These are phyloP conservation scores for Pocillopora verrucosa DNA, from an alignment of 64 coral and sea anemone species.

Conservation along the genomic window DNA sequence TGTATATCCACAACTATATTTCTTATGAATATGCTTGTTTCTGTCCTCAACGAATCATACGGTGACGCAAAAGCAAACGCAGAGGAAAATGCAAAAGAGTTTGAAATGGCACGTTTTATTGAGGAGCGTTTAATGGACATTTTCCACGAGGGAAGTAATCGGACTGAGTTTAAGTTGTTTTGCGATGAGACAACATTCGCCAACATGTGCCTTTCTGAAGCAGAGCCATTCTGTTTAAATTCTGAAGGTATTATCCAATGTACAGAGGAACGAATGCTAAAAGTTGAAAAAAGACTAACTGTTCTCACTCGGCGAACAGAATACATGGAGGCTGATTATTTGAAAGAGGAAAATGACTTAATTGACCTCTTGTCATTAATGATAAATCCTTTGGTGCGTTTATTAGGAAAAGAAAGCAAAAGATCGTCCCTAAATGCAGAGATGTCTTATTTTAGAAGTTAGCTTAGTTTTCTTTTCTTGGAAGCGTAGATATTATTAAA, in stretches of 20 bases:
- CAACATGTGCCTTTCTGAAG: background rate
- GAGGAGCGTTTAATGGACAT: slow-evolving; percentile 50
- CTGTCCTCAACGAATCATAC: slow-evolving; percentile 87
- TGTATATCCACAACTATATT: slow-evolving; percentile 51
- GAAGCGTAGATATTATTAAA: too few species aligned
- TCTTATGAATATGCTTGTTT: slow-evolving; percentile 79
- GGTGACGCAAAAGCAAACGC: slow-evolving; percentile 54
- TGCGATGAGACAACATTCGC: background rate
- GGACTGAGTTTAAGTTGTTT: background rate
- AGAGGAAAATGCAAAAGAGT: slow-evolving; percentile 53
- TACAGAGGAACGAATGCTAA: too few species aligned
- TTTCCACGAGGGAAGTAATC: background rate
- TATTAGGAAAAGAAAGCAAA: slow-evolving; percentile 2
- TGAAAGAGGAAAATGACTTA: too few species aligned
- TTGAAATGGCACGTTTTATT: slow-evolving; percentile 88
- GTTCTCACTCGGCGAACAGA: too few species aligned
- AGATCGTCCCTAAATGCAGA: background rate
- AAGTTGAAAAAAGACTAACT: too few species aligned
- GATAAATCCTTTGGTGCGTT: too few species aligned
- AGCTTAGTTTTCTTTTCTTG: too few species aligned
- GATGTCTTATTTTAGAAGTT: too few species aligned
- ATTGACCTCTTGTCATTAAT: too few species aligned
- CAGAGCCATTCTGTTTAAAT: too few species aligned
- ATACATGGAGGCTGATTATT: too few species aligned
- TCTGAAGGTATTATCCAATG: too few species aligned